Conservation (phyloP, 2,113 vertebrate genomes). For the Malurus cyaneus region DNA sequence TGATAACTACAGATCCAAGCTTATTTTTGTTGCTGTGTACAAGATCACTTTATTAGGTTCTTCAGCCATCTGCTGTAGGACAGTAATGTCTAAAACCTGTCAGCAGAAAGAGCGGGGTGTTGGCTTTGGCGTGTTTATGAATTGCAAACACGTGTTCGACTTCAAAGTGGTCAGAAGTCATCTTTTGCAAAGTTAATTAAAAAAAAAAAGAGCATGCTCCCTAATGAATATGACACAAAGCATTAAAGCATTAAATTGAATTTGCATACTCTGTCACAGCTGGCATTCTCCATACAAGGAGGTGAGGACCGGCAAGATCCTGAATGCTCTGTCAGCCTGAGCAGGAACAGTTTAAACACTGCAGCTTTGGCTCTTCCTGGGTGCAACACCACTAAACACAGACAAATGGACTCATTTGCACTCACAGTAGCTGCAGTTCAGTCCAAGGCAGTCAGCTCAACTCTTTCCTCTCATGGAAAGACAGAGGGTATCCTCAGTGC, state of each 20-base stretch:
- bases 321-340: not conserved
- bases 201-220: not conserved
- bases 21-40: slow-evolving; percentile 55
- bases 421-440: not conserved
- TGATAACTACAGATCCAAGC: not conserved
- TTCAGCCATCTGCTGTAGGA: slow-evolving; percentile 57
- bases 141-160: not conserved
- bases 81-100: slow-evolving; percentile 5
- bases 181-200: slow-evolving; percentile 38
- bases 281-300: not conserved
- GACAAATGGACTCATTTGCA: not conserved
- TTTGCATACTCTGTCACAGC: slow-evolving; percentile 36
- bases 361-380: not conserved
- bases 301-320: not conserved
- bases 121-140: not conserved
- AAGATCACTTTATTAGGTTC: slow-evolving; percentile 52
- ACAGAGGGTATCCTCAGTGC: not conserved
- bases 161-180: not conserved
- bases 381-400: not conserved
- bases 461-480: not conserved
- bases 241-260: slow-evolving; percentile 64
- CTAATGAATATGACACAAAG: slow-evolving; percentile 10
- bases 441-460: not conserved
- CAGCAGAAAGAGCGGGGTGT: slow-evolving; percentile 38
- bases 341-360: not conserved